phyloP scores from a whole-genome alignment of 2,888 invertebrate genomes.

The Ernsta delagoae region DNA sequence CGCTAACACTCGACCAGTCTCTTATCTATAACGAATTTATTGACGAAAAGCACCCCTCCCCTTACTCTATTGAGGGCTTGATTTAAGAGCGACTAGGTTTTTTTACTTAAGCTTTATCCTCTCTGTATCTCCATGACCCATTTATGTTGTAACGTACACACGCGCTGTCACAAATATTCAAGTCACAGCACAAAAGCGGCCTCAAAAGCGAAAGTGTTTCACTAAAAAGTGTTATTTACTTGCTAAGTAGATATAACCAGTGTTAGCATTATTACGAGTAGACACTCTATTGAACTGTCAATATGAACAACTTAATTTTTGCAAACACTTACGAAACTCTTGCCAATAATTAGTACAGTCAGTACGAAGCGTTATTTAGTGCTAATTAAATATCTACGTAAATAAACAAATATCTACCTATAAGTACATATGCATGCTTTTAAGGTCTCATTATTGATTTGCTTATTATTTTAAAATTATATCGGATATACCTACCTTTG shows the following conservation, averaged over 20 bases:
- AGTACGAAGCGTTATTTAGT: too few relatives aligned
- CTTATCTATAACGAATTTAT: too few relatives aligned
- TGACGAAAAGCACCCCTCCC: too few relatives aligned
- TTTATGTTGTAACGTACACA: not conserved
- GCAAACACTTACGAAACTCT: too few relatives aligned
- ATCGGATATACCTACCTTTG: not conserved
- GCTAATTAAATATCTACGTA: too few relatives aligned
- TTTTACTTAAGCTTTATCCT: too few relatives aligned
- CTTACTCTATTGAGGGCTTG: too few relatives aligned
- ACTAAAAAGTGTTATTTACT: slow-evolving; percentile 51
- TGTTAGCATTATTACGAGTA: slow-evolving; percentile 3
- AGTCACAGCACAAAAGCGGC: slow-evolving; percentile 54
- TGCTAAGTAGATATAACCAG: slow-evolving; percentile 1
- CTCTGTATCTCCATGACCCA: too few relatives aligned
- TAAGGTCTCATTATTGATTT: not conserved
- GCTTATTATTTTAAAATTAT: not conserved
- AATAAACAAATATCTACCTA: too few relatives aligned
- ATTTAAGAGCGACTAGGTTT: too few relatives aligned
- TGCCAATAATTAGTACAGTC: too few relatives aligned
- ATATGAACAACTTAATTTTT: not conserved
- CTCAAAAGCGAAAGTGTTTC: slow-evolving; percentile 75
- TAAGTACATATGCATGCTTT: not conserved
- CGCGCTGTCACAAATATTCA: slow-evolving; percentile 45
- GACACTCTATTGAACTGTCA: not conserved
- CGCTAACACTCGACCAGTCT: too few relatives aligned